Conservation (phyloP, 2,888 invertebrate genomes). For the Drosophila phalerata region DNA sequence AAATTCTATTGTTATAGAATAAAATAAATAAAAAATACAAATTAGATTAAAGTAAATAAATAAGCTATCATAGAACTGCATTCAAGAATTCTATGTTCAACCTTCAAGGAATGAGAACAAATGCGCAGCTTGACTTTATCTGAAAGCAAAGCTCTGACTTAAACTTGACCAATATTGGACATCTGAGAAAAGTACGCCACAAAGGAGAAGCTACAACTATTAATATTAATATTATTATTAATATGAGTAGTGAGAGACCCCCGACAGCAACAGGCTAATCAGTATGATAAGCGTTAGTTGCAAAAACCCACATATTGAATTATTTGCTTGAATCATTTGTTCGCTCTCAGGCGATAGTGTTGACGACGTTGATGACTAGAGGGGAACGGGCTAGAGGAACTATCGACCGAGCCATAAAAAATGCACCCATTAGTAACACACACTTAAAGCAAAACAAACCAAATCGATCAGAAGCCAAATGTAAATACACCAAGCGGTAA, state of each 20-base stretch:
- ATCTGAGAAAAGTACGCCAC: constrained; percentile 7
- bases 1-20: too few relatives aligned
- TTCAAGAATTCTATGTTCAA: constrained; percentile 19
- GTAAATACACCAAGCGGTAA: constrained; percentile 16
- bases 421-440: constrained; percentile 9
- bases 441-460: background rate
- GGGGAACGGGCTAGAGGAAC: background rate
- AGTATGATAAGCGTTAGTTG: constrained; percentile 34
- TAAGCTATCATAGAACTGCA: background rate
- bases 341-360: constrained; percentile 3
- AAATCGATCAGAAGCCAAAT: constrained; percentile 4
- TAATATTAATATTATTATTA: background rate
- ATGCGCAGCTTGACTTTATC: constrained; percentile 47
- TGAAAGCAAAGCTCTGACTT: constrained; percentile 20
- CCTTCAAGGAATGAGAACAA: constrained; percentile 42
- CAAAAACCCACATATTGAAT: constrained; percentile 15
- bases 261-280: constrained; percentile 13
- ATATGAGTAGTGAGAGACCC: background rate
- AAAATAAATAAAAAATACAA: too few relatives aligned
- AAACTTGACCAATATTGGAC: constrained; percentile 71
- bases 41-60: background rate
- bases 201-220: constrained; percentile 10
- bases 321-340: constrained; percentile 5
- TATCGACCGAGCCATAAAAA: constrained; percentile 11
- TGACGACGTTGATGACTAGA: too few relatives aligned